Percentiles rank a stretch among this genome's conserved stretches.
Conservation (phyloP, 2,113 vertebrate species). For the Psettodes erumei region DNA sequence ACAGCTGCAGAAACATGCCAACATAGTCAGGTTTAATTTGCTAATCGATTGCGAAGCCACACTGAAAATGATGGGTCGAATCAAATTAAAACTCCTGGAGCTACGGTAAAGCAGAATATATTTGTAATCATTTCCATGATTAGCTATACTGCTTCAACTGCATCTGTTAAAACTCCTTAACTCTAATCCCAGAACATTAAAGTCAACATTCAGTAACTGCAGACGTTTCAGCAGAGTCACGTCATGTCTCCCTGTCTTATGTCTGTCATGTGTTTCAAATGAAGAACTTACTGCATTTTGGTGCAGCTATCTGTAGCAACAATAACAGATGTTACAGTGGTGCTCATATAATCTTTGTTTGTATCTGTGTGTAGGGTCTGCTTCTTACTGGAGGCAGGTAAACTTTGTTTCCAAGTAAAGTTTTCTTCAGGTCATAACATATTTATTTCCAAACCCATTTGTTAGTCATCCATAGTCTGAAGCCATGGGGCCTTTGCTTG, state of each 20-base stretch:
- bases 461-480: conserved; percentile 23
- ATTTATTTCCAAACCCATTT: conserved; percentile 42
- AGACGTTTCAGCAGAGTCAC: conserved; percentile 6
- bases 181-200: background rate
- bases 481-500: conserved; percentile 21
- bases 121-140: conserved; percentile 9
- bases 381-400: conserved; percentile 9
- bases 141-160: background rate
- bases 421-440: conserved; percentile 33
- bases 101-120: background rate
- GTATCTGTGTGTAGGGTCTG: background rate
- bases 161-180: conserved; percentile 2
- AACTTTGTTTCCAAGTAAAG: conserved; percentile 27
- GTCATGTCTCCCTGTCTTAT: background rate
- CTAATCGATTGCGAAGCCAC: conserved; percentile 60
- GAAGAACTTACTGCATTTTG: background rate
- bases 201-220: too few relatives aligned
- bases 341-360: background rate
- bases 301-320: background rate
- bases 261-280: background rate
- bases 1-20: conserved; percentile 56
- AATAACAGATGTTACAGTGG: background rate
- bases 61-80: conserved; percentile 35
- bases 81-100: conserved; percentile 31
- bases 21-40: conserved; percentile 38